These are phyloP conservation scores for Tympanuchus pallidicinctus DNA, from an alignment of 2,113 vertebrate genomes.

Conservation along the genomic window DNA sequence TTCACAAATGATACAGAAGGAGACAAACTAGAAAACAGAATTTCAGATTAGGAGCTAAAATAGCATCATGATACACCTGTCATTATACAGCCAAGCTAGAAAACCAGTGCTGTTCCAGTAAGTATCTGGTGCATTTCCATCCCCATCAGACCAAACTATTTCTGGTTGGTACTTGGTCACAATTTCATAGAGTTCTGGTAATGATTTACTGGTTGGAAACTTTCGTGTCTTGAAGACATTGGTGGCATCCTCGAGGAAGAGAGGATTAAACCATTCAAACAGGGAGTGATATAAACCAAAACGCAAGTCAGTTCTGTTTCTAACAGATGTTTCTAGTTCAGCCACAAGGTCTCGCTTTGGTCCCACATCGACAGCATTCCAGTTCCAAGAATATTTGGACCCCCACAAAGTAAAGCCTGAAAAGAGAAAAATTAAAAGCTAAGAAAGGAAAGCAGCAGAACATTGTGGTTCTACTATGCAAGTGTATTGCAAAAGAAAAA, in stretches of 20 bases:
- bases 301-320: constrained; percentile 78
- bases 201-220: constrained; percentile 86
- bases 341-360: constrained; percentile 88
- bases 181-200: constrained; percentile 93
- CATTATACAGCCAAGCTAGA: constrained; percentile 96
- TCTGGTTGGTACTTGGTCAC: constrained; percentile 88
- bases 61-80: constrained; percentile 81
- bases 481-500: neutral
- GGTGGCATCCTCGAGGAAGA: constrained; percentile 83
- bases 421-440: constrained; percentile 11
- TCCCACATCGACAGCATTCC: constrained; percentile 92
- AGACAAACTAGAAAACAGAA: neutral
- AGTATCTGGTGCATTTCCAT: constrained; percentile 85
- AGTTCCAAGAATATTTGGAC: constrained; percentile 93
- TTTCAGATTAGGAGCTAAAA: neutral
- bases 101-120: constrained; percentile 98
- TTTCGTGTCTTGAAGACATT: constrained; percentile 79
- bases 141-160: constrained; percentile 93
- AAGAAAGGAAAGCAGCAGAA: neutral
- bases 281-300: constrained; percentile 96
- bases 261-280: constrained; percentile 96
- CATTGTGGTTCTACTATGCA: neutral
- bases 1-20: neutral
- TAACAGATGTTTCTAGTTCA: constrained; percentile 84
- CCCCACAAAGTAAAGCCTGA: constrained; percentile 96